Evolutionary conservation across 2,797 vertebrate genomes (phyloP).

Genomic region (Allobates femoralis): DNA sequence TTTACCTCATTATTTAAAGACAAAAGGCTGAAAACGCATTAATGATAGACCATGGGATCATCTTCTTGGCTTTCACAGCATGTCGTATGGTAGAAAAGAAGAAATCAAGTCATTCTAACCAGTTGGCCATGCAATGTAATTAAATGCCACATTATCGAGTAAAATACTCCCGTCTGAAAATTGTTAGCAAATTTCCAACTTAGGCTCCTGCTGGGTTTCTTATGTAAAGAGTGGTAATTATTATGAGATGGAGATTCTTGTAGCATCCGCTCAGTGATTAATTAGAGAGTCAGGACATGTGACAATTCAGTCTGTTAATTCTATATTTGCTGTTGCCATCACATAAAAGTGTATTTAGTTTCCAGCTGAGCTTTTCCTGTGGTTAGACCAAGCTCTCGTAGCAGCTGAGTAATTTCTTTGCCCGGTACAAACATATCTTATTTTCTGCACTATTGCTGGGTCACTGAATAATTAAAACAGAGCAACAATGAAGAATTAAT

Average conservation of each 20-base stretch:
- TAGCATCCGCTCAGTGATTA: conserved; percentile 48
- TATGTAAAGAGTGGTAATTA: conserved; percentile 48
- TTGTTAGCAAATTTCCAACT: conserved; percentile 46
- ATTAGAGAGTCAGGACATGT: conserved; percentile 56
- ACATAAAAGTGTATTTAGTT: conserved; percentile 46
- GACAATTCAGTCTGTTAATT: conserved; percentile 60
- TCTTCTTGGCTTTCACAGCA: conserved; percentile 29
- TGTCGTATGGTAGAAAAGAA: conserved; percentile 20
- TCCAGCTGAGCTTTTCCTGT: conserved; percentile 54
- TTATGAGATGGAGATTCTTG: conserved; percentile 37
- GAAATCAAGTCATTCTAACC: conserved; percentile 19
- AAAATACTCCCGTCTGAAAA: conserved; percentile 44
- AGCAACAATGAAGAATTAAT: conserved; percentile 51
- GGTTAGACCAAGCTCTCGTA: conserved; percentile 26
- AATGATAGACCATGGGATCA: not conserved
- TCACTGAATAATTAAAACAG: conserved; percentile 61
- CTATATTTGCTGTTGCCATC: conserved; percentile 51
- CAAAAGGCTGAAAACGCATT: not conserved
- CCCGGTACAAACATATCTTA: conserved; percentile 51
- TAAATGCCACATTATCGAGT: conserved; percentile 48
- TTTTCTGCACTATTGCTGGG: conserved; percentile 53
- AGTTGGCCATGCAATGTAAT: conserved; percentile 27
- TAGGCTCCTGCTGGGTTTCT: conserved; percentile 33
- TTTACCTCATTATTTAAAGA: conserved; percentile 20
- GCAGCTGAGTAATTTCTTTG: conserved; percentile 55